A percentile compares a stretch with the other conserved stretches of the same genome.
Conservation (phyloP, 2,797 vertebrate genomes). For the Kryptolebias ocellatus region DNA sequence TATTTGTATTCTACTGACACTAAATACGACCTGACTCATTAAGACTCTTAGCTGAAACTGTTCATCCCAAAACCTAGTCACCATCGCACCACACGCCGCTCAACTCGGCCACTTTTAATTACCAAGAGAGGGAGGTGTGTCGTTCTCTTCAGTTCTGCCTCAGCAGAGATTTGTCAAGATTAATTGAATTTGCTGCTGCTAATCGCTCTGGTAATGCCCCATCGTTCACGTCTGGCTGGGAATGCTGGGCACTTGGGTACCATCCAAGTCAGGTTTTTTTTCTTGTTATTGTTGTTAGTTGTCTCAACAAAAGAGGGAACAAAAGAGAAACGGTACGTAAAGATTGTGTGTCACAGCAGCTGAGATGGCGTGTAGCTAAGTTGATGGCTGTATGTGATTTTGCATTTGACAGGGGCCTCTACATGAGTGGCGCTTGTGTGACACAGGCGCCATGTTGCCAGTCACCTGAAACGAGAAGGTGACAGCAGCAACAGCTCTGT, state of each 20-base stretch:
- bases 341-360: conserved; percentile 48
- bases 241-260: conserved; percentile 59
- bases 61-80: conserved; percentile 72
- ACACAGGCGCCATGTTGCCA: conserved; percentile 65
- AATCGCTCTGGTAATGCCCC: conserved; percentile 81
- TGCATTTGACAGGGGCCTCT: conserved; percentile 58
- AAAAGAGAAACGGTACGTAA: conserved; percentile 52
- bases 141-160: conserved; percentile 76
- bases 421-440: conserved; percentile 51
- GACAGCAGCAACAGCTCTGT: conserved; percentile 65
- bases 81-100: conserved; percentile 65
- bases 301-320: conserved; percentile 56
- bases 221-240: conserved; percentile 74
- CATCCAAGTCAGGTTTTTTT: conserved; percentile 57
- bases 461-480: conserved; percentile 76
- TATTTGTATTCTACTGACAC: conserved; percentile 57
- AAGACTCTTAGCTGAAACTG: conserved; percentile 65
- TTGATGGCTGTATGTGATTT: conserved; percentile 52
- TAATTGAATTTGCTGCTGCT: conserved; percentile 85
- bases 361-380: conserved; percentile 42
- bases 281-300: conserved; percentile 40
- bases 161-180: conserved; percentile 85
- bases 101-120: conserved; percentile 83
- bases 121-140: conserved; percentile 75
- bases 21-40: conserved; percentile 75